Evolutionary conservation across 1,140 invertebrate species (phyloP), one percentile per base, ranked within the genome.

Genomic region (Euura saliciscinereae): DNA sequence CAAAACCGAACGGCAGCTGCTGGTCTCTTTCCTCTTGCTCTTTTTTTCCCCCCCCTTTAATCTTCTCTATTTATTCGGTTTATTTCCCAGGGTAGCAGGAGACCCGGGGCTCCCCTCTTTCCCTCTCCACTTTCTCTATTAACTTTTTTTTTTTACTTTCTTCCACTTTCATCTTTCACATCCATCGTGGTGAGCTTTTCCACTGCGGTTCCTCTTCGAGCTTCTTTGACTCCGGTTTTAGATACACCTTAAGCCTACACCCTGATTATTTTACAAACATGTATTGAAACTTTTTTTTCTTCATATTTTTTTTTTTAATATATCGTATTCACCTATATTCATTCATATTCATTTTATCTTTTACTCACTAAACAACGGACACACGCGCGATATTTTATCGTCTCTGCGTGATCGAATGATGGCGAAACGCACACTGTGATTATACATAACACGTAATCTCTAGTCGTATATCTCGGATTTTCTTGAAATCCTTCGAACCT

Each of bases 1-100:
- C 28, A 1, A 28, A 28, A 28, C 28, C 28, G 28, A 28, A 28
- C 28, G 28, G 28, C 28, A 28, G 28, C 28, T 28, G 28, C 28
- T 28, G 28, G 28, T 28, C 28, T 28, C 28, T 28, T 28, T 28
- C 28, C 28, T 28, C 28, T 28, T 28, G 28, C 28, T 28, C 28
- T 59, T 11, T 59, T 65, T n/a, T 43, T 70, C 1, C 28, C 64
- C 13, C 13, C 46, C 70, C 28, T 59, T 65, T 42, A 10, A 66
- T 70, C 64, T 64, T 67, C 45, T 70, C 43, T 51, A 8, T 67
- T 44, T 11, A 67, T 67, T 44, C 66, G 7, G 43, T 66, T 66
- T 66, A 28, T 66, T 66, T 66, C 43, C 28, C n/a, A 66, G 28
- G 51, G 51, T 28, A 28, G 28, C 70, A 65, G 70, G 44, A 45